These are phyloP conservation scores for Pachycephus smyrnensis DNA, from an alignment of 2,888 invertebrate species.

Conservation along the genomic window DNA sequence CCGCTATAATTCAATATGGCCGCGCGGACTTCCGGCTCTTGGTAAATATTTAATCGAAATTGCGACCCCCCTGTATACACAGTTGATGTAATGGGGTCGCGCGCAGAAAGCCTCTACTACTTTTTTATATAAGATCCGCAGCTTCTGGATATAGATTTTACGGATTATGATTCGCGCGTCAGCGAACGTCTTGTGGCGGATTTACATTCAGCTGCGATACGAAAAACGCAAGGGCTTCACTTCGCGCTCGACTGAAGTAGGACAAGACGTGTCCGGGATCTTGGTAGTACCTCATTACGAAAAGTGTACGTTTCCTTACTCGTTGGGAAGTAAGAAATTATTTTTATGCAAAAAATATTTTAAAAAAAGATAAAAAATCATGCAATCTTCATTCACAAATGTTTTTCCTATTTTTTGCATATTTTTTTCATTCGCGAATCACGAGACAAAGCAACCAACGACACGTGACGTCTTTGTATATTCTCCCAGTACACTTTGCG, in stretches of 20 bases:
- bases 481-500: neutral
- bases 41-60: conserved; percentile 1
- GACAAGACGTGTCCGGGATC: neutral
- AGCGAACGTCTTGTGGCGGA: neutral
- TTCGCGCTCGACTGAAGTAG: neutral
- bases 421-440: neutral
- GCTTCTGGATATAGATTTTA: neutral
- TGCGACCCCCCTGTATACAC: neutral
- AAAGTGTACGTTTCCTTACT: neutral
- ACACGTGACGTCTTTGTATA: neutral
- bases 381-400: too few species aligned
- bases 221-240: neutral
- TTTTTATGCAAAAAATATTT: too few species aligned
- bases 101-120: neutral
- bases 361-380: too few species aligned
- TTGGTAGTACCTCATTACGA: neutral
- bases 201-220: neutral
- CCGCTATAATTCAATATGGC: neutral
- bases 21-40: neutral
- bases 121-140: neutral
- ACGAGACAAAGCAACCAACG: neutral
- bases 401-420: too few species aligned
- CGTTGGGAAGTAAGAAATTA: too few species aligned
- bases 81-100: neutral
- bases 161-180: neutral